Evolutionary conservation across 1,140 invertebrate species (phyloP), one percentile per base, ranked within the genome.

Genomic region (Belonocnema kinseyi): DNA sequence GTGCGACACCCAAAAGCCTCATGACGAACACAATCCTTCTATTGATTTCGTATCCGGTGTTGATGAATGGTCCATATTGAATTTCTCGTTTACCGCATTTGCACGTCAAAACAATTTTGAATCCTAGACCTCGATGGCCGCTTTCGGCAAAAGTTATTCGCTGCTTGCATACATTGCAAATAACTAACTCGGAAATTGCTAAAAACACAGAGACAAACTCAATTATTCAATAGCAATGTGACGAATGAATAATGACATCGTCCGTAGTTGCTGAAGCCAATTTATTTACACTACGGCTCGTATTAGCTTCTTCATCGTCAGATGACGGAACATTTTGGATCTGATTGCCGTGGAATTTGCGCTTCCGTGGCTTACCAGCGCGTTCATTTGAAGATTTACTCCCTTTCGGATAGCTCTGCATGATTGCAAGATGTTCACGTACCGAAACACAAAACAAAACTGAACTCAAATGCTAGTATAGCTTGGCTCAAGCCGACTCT

Each of bases 1-100:
- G 19, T 54, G 78, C 80, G 21, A 83, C 66, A 77, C 80, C 83
- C 16, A 84, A 52, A 46, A 76, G 53, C 54, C 81, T 72, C 79
- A 80, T 81, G 21, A 82, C 77, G 73, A 82, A 84, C 54, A 74
- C 52, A 70, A 82, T 80, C 72, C 81, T 33, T 54, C 80, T 73
- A 61, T 85, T 83, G n/a, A 83, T 83, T 73, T 83, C 80, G 54
- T 75, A 85, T 52, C 73, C 76, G 74, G 58, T 81, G 50, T 77
- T 70, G 51, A 83, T 75, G 54, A 81, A 66, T 2, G 77, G 79
- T 12, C 76, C 72, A 10, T 77, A 83, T 8, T 81, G 26, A 16
- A 74, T 83, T 66, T 8, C 11, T 26, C 40, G 72, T n/a, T 26
- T 26, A 46, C 77, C 74, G 40, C 83, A 84, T n/a, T 26, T 33